A percentile compares a stretch with the other conserved stretches of the same genome.
Conservation (phyloP, 2,797 vertebrate genomes). For the Ctenochaetus hawaiiensis region DNA sequence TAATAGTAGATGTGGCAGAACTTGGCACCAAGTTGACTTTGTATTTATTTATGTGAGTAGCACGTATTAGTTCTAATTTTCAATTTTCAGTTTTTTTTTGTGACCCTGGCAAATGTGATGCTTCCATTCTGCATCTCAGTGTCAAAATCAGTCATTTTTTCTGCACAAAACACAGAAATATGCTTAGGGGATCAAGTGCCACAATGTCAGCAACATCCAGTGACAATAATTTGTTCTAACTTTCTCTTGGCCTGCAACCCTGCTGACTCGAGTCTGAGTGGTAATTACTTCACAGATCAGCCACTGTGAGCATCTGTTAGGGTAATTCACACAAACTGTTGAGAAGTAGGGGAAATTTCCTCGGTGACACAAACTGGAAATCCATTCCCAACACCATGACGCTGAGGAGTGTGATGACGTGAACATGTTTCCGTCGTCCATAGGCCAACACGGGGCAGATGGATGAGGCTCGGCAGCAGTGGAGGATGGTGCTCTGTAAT, state of each 20-base stretch:
- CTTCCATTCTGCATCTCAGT: too few relatives aligned
- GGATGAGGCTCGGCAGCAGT: conserved; percentile 86
- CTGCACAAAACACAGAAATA: too few relatives aligned
- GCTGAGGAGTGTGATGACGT: conserved; percentile 6
- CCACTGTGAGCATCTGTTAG: neutral
- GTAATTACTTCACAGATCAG: neutral
- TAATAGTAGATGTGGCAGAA: neutral
- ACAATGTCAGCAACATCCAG: too few relatives aligned
- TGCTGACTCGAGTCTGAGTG: neutral
- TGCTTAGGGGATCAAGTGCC: too few relatives aligned
- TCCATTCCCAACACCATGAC: too few relatives aligned
- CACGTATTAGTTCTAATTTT: neutral
- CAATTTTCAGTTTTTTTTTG: too few relatives aligned
- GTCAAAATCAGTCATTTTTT: too few relatives aligned
- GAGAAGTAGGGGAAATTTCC: neutral
- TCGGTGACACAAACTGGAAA: neutral
- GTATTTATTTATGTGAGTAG: neutral
- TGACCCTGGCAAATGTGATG: too few relatives aligned
- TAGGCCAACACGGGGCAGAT: conserved; percentile 93
- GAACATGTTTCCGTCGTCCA: neutral
- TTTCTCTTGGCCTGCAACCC: too few relatives aligned
- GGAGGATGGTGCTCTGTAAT: conserved; percentile 89
- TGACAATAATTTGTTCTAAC: too few relatives aligned
- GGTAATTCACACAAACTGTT: neutral
- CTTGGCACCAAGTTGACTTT: neutral